These are phyloP conservation scores for Tinamus guttatus DNA, from an alignment of 2,113 vertebrate species.

Conservation along the genomic window DNA sequence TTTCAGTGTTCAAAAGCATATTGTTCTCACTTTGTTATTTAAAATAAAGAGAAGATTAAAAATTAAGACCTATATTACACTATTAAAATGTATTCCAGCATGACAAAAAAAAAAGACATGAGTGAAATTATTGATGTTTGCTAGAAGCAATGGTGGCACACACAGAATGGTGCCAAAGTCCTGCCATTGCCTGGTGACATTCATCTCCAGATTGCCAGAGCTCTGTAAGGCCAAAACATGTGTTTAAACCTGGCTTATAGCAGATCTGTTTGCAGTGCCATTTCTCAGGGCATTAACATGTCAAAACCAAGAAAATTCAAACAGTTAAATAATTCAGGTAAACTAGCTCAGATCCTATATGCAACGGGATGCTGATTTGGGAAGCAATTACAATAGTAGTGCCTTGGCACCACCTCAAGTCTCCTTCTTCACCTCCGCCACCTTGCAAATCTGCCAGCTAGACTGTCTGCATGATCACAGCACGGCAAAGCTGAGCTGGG, in stretches of 20 bases:
- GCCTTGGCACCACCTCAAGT: background rate
- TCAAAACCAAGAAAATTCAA: background rate
- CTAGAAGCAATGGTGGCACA: background rate
- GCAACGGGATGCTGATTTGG: background rate
- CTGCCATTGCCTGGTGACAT: background rate
- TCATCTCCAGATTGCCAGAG: background rate
- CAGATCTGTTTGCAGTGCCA: background rate
- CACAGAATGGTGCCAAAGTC: background rate
- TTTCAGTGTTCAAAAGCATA: background rate
- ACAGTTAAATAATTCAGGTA: background rate
- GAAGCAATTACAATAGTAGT: background rate
- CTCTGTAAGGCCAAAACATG: background rate
- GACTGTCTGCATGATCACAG: rapidly evolving
- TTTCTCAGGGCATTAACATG: background rate
- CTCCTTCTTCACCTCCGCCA: background rate
- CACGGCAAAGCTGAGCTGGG: background rate
- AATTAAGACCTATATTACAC: background rate
- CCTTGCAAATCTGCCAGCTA: background rate
- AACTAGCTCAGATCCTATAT: background rate
- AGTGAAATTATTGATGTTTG: background rate
- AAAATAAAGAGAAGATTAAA: background rate
- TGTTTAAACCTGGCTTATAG: background rate
- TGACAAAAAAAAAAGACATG: background rate
- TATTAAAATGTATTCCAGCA: background rate
- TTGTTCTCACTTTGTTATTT: background rate